Percentiles rank a stretch among this genome's conserved stretches.
These are phyloP conservation scores for Lycaena phlaeas DNA, from an alignment of 2,888 invertebrate species.

Conservation along the genomic window DNA sequence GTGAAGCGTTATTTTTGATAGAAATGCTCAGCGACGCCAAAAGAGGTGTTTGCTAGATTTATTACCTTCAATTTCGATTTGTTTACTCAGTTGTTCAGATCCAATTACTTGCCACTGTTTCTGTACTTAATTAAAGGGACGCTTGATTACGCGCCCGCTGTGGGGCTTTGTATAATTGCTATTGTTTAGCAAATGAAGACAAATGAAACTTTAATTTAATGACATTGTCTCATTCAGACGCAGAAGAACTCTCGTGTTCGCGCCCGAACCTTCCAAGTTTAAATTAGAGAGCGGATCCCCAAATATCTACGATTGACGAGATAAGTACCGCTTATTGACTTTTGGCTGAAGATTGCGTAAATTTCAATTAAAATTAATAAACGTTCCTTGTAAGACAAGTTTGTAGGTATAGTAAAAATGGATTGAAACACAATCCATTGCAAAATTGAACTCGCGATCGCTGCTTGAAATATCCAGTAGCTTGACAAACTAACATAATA, in stretches of 20 bases:
- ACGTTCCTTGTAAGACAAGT: no score
- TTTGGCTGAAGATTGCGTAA: background rate
- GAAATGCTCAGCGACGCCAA: constrained; percentile 46
- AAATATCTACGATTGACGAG: constrained; percentile 19
- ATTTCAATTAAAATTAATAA: no score
- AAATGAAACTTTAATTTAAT: constrained; percentile 74
- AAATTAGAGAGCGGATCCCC: constrained; percentile 32
- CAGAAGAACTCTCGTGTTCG: constrained; percentile 47
- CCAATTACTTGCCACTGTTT: constrained; percentile 73
- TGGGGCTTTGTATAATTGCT: constrained; percentile 73
- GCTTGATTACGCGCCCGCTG: constrained; percentile 72
- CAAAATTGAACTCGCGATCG: no score
- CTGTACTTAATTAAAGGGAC: constrained; percentile 74
- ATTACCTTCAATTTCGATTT: constrained; percentile 71
- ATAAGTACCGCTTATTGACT: constrained; percentile 10
- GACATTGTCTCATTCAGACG: constrained; percentile 67
- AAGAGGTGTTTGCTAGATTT: constrained; percentile 70
- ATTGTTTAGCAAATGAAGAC: constrained; percentile 74
- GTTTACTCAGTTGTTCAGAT: constrained; percentile 73
- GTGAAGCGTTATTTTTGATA: constrained; percentile 35
- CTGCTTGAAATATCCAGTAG: no score
- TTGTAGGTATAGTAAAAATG: no score
- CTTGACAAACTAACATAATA: no score
- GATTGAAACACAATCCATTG: no score
- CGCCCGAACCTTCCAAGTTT: constrained; percentile 41